These are phyloP conservation scores for Eidolon helvum DNA, from an alignment of 2,113 vertebrate genomes.

Conservation along the genomic window DNA sequence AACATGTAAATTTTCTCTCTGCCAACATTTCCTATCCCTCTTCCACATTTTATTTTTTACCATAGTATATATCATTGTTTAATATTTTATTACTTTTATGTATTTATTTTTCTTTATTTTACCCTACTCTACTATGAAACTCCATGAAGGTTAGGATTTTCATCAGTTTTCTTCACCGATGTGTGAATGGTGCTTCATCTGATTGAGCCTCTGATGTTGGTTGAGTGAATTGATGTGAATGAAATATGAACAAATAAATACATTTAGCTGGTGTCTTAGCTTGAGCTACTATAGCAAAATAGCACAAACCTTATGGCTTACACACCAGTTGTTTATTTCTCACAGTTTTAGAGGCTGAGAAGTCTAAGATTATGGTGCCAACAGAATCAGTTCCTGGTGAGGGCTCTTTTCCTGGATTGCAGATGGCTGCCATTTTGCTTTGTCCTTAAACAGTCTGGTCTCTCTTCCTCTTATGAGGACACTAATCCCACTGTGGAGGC, in stretches of 20 bases:
- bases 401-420: background rate
- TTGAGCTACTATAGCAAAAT: background rate
- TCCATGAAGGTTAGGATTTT: background rate
- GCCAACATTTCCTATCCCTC: background rate
- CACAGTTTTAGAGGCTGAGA: background rate
- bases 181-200: background rate
- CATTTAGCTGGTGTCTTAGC: background rate
- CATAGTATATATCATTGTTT: background rate
- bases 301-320: background rate
- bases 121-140: background rate
- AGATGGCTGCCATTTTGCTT: background rate
- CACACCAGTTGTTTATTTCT: background rate
- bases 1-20: background rate
- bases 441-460: background rate
- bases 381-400: background rate
- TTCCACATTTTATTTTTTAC: background rate
- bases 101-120: background rate
- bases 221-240: background rate
- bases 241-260: conserved; percentile 20
- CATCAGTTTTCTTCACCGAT: background rate
- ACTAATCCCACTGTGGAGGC: background rate
- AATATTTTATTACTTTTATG: background rate
- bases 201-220: background rate
- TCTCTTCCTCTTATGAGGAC: background rate
- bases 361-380: background rate